Base-by-base conservation (phyloP, 2,888 invertebrate species). In the Argynnis bischoffii region DNA sequence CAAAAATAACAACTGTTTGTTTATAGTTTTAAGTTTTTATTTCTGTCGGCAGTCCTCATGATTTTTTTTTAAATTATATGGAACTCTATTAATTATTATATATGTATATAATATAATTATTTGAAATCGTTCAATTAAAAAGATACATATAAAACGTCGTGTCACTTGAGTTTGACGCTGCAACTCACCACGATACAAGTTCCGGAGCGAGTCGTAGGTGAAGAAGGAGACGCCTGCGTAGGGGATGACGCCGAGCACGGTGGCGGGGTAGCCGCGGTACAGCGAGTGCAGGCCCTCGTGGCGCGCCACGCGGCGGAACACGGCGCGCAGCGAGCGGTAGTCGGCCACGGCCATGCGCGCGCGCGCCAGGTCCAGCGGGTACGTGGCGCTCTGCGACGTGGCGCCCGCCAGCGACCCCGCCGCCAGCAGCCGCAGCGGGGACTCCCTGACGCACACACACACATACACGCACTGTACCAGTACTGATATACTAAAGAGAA, bases 221-320 rank as follows among this genome's bases (percentile, higher is more conserved):
- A 97, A 99, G 93, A 99, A 99, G 16, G 99, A 98, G 63, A 97
- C 97, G 4, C 99, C 99, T 0, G 99, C 99, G 88, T 99, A 99
- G 0, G 99, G 99, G 75, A 99, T 96, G 4, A 98, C 98, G 0
- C 99, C 99, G 21, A 98, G 85, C 64, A 99, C 94, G 0, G 99
- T 99, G 0, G 99, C 97, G 64, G 95, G 92, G 86, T 96, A 98
- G 0, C 99, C 99, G 75, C 96, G 93, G 83, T 97, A 99, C 66
- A 99, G 93, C 0, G 96, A 95, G 53, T 88, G 71, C 0, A 96
- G 81, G 0, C 99, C 98, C 91, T 99, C 98, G 54, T 95, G 94
- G 16, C 90, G 81, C 85, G 95, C 95, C 61, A 98, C 97, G 79
- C 95, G 95, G 6, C 84, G 82, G 84, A 96, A 96, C 35, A 96